Conservation (phyloP, 2,113 vertebrate genomes). For the Clinocottus analis region DNA sequence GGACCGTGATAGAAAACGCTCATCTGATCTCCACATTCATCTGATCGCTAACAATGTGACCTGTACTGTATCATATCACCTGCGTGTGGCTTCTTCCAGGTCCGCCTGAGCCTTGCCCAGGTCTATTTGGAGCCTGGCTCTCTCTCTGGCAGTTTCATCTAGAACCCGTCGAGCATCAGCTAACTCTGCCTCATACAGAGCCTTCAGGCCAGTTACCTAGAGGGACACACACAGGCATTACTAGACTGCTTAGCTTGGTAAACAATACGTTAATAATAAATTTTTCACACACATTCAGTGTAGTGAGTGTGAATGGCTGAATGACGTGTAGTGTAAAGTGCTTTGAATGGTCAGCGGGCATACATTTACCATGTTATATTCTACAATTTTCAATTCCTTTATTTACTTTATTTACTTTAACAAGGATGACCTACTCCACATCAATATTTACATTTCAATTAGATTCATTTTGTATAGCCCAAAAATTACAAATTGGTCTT, state of each 20-base stretch:
- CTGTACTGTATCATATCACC: conserved; percentile 60
- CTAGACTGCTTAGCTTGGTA: too few species aligned
- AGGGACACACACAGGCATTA: not conserved
- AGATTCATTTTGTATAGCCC: too few species aligned
- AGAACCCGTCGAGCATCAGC: conserved; percentile 92
- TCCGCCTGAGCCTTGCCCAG: conserved; percentile 91
- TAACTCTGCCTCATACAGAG: conserved; percentile 93
- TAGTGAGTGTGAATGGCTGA: too few species aligned
- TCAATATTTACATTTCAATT: too few species aligned
- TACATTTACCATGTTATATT: too few species aligned
- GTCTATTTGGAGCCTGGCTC: conserved; percentile 94
- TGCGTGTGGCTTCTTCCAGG: conserved; percentile 88
- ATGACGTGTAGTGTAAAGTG: too few species aligned
- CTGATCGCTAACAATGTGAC: not conserved
- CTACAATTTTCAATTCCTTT: too few species aligned
- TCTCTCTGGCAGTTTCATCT: conserved; percentile 93
- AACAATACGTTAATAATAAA: not conserved
- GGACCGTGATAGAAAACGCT: not conserved
- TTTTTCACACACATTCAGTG: not conserved
- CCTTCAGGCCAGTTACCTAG: conserved; percentile 92
- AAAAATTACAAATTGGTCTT: too few species aligned
- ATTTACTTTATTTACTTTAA: too few species aligned
- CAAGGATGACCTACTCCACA: too few species aligned
- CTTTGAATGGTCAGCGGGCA: too few species aligned
- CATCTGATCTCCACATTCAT: not conserved